phyloP scores from a whole-genome alignment of 2,113 vertebrate species.

The Callorhinus ursinus region DNA sequence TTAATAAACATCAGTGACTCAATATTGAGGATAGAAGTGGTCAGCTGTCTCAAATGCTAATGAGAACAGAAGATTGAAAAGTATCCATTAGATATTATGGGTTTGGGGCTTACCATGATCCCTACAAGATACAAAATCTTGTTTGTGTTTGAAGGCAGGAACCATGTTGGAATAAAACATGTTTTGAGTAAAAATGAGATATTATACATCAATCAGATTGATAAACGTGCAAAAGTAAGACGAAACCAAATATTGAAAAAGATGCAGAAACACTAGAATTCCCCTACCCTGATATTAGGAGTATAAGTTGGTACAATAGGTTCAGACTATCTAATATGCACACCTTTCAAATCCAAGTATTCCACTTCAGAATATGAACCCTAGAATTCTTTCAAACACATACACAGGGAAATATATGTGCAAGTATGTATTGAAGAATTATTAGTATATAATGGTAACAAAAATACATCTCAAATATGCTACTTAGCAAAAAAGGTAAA shows the following conservation, averaged over 20 bases:
- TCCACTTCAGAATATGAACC: neutral
- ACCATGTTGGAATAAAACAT: neutral
- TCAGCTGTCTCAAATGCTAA: neutral
- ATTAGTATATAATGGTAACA: neutral
- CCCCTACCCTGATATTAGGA: neutral
- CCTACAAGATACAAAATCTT: neutral
- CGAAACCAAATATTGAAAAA: neutral
- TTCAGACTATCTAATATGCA: neutral
- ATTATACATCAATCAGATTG: neutral
- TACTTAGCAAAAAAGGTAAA: neutral
- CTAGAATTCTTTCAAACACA: neutral
- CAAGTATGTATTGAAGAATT: neutral
- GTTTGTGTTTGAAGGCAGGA: neutral
- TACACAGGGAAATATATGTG: neutral
- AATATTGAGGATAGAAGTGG: neutral
- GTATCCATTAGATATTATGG: neutral
- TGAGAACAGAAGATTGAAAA: neutral
- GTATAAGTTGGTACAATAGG: neutral
- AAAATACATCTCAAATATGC: neutral
- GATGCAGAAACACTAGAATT: neutral
- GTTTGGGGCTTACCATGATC: neutral
- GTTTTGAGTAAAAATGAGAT: neutral
- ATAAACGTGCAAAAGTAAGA: neutral
- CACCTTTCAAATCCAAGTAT: neutral
- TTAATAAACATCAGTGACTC: neutral